Base-by-base conservation (phyloP, 2,113 vertebrate genomes). In the Xiphophorus maculatus region DNA sequence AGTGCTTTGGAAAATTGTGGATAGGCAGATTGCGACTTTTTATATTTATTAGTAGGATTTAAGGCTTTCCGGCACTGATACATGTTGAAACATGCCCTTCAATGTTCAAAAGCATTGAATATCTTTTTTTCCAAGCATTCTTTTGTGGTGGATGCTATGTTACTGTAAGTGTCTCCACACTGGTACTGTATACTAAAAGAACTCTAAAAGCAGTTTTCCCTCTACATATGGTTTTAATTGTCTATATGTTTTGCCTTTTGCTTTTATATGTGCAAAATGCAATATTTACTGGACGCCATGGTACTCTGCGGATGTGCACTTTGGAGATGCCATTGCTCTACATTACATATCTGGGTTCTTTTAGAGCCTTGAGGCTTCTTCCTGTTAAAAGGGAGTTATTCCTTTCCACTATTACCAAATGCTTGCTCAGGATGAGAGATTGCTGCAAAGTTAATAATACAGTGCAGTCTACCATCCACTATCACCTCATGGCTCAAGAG, bases 261-360 rank as follows among this genome's bases (percentile, higher is more conserved):
- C 61, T 33, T 71, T 73, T 32, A 15, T 69, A 19, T 83, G 62
- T 81, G 28, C 28, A 44, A 66, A 4, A 66, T n/a, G 72, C 29
- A 28, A 3, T 48, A 63, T 19, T 44, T 69, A 62, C 62, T 28
- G 66, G 68, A 42, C 71, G 28, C 62, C 69, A 37, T 67, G 83
- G 66, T 88, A 75, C 77, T 79, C 71, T 91, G 79, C 88, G 84
- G 82, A 89, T 84, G 66, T 82, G 84, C 85, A 84, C 86, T 86
- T 85, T 84, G 79, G 51, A 79, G 73, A 58, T 81, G 85, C 89
- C 86, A 83, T 86, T 86, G 68, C 80, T 63, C 17, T n/a, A n/a
- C 25, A 10, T 58, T 7, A 58, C 22, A 9, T 3, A 58, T n/a
- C 25, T 58, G 51, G 51, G 25, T n/a, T n/a, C 51, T 58, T 54